phyloP scores from a whole-genome alignment of 1,140 invertebrate species.

The Nasonia vitripennis region DNA sequence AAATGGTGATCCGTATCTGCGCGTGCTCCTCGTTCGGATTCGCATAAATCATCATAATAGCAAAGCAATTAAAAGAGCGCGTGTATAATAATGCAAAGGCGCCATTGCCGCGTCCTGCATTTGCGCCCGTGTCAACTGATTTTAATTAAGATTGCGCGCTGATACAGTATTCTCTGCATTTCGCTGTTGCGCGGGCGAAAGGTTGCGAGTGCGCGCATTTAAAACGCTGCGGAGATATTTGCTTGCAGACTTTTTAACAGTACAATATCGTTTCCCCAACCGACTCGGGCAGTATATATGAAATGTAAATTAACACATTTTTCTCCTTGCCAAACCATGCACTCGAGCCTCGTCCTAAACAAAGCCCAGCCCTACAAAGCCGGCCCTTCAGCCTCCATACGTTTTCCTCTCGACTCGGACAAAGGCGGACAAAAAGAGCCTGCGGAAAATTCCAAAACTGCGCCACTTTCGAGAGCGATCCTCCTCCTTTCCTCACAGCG shows the following conservation, averaged over 20 bases:
- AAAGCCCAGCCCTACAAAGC: not conserved
- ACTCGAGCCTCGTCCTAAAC: not conserved
- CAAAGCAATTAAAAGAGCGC: constrained; percentile 45
- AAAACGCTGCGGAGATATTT: no score
- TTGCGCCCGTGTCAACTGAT: constrained; percentile 21
- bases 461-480: not conserved
- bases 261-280: no score
- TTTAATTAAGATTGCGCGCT: constrained; percentile 43
- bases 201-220: not conserved
- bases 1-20: not conserved
- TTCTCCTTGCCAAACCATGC: not conserved
- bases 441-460: constrained; percentile 12
- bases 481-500: not conserved
- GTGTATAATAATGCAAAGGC: not conserved
- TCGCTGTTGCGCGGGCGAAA: not conserved
- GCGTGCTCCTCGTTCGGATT: not conserved
- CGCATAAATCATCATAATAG: constrained; percentile 48
- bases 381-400: not conserved
- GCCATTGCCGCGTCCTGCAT: not conserved
- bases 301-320: constrained; percentile 40
- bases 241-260: no score
- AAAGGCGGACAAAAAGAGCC: not conserved
- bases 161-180: no score
- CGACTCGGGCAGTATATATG: not conserved
- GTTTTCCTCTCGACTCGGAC: not conserved